These are phyloP conservation scores for Oasisia sp. DNA, from an alignment of 2,888 invertebrate species.

Conservation along the genomic window DNA sequence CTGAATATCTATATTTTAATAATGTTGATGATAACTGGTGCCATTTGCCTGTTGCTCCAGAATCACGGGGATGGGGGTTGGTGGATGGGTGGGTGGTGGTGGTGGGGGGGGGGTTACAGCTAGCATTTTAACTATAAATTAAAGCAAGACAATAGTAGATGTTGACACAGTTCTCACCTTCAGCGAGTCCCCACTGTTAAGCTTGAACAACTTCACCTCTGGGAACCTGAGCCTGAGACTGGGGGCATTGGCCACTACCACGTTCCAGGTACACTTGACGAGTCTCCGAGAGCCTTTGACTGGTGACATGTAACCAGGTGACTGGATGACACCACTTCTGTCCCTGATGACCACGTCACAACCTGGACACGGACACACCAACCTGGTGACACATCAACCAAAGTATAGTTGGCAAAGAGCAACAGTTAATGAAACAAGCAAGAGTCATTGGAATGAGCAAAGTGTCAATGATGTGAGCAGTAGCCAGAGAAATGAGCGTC, in stretches of 20 bases:
- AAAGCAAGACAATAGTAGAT: no score
- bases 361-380: background rate
- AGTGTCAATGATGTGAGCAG: no score
- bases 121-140: no score
- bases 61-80: no score
- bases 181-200: background rate
- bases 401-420: background rate
- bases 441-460: no score
- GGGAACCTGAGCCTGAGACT: background rate
- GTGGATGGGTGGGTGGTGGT: no score
- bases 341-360: background rate
- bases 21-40: background rate
- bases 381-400: background rate
- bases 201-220: background rate
- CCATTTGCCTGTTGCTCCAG: no score
- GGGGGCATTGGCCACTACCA: background rate
- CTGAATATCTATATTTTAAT: background rate
- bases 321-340: background rate
- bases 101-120: no score
- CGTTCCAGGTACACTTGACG: background rate
- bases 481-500: no score
- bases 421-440: background rate
- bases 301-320: background rate
- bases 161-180: background rate
- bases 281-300: background rate